A percentile compares a stretch with the other conserved stretches of the same genome.
Evolutionary conservation across 2,888 invertebrate genomes (phyloP).

Genomic region (Perizoma flavofasciatum): DNA sequence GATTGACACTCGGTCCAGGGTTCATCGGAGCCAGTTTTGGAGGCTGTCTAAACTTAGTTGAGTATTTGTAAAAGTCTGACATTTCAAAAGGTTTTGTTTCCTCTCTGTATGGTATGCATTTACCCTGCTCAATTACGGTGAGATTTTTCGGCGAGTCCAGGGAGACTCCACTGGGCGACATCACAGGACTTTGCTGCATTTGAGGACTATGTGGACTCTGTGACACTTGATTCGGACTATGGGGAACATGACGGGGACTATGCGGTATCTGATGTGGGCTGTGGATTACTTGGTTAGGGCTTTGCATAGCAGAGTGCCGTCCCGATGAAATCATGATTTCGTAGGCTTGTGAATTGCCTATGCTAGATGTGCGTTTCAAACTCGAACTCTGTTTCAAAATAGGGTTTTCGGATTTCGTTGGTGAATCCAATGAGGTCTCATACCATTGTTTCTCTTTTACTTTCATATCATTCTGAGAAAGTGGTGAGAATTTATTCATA

Average conservation of each 20-base stretch:
- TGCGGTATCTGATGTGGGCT: slow-evolving; percentile 53
- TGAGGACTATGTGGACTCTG: slow-evolving; percentile 68
- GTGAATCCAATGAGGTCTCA: slow-evolving; percentile 86
- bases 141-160: slow-evolving; percentile 92
- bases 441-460: slow-evolving; percentile 87
- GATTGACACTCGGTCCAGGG: slow-evolving; percentile 53
- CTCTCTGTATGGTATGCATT: slow-evolving; percentile 95
- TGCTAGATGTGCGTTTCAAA: slow-evolving; percentile 82
- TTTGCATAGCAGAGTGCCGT: slow-evolving; percentile 74
- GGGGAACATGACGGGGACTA: slow-evolving; percentile 33
- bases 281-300: slow-evolving; percentile 65
- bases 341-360: slow-evolving; percentile 79
- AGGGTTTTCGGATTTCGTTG: slow-evolving; percentile 66
- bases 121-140: slow-evolving; percentile 93
- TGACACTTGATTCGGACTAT: slow-evolving; percentile 66
- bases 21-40: slow-evolving; percentile 58
- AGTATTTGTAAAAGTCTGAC: slow-evolving; percentile 99
- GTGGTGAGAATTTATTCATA: slow-evolving; percentile 73
- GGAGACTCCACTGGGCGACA: slow-evolving; percentile 80
- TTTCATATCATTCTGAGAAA: slow-evolving; percentile 70
- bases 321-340: slow-evolving; percentile 75
- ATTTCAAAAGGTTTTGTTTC: slow-evolving; percentile 98
- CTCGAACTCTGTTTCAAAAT: slow-evolving; percentile 72
- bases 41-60: slow-evolving; percentile 93
- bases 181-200: slow-evolving; percentile 62